Conservation (phyloP, 2,113 vertebrate genomes). For the Herpetotheres cachinnans region DNA sequence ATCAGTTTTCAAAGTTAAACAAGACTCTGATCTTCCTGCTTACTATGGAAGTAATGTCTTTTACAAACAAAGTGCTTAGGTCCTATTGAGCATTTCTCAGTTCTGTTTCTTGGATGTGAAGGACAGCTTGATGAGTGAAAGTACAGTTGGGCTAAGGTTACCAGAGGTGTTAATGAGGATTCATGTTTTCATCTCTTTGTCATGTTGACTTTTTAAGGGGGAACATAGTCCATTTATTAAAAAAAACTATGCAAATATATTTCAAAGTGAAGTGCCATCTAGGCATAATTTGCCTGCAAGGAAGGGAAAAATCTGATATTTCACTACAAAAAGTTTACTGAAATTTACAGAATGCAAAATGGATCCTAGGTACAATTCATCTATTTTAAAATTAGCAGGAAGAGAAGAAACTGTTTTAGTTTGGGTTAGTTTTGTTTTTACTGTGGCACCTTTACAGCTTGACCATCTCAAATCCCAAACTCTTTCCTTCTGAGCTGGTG, state of each 20-base stretch:
- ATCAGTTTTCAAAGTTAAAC: conserved; percentile 4
- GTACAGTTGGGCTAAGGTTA: background rate
- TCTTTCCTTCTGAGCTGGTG: background rate
- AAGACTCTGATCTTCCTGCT: background rate
- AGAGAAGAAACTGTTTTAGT: background rate
- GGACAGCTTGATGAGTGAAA: background rate
- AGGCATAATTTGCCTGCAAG: background rate
- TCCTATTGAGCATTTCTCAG: background rate
- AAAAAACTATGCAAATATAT: background rate
- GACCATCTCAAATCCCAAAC: background rate
- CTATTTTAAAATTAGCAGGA: background rate
- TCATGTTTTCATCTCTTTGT: background rate
- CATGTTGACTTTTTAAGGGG: background rate
- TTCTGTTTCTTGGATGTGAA: background rate
- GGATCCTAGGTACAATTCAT: background rate
- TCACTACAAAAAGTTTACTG: background rate
- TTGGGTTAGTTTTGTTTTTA: background rate
- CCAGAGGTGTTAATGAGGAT: background rate
- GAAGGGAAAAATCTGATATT: background rate
- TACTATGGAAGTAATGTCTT: background rate
- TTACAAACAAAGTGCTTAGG: background rate
- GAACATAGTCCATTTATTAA: background rate
- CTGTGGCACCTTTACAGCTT: background rate
- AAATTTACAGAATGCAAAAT: background rate
- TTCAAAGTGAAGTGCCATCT: background rate